Evolutionary conservation across 2,113 vertebrate genomes (phyloP).

Genomic region (Embiotoca jacksoni): DNA sequence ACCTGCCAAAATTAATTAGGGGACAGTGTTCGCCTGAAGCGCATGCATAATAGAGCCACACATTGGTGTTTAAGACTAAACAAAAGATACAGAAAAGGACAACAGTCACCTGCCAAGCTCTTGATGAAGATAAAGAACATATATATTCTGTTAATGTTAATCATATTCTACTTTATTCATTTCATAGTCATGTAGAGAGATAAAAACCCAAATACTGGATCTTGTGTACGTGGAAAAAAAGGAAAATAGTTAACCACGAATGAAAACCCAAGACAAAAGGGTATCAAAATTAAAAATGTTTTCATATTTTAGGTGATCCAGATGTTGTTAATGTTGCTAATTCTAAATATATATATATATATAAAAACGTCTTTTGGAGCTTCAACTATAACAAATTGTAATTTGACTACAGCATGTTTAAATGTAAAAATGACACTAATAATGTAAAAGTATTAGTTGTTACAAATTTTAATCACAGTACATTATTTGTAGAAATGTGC

Average conservation of each 20-base stretch:
- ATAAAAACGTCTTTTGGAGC: neutral
- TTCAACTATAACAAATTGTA: neutral
- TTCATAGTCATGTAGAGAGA: neutral
- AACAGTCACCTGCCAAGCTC: neutral
- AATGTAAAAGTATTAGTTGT: too few species aligned
- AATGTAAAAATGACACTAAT: neutral
- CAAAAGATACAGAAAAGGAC: neutral
- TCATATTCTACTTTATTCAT: neutral
- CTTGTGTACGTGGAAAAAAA: neutral
- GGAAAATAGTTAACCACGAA: neutral
- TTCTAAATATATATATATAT: neutral
- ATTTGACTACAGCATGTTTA: neutral
- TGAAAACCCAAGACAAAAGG: neutral
- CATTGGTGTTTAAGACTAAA: neutral
- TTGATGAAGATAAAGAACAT: neutral
- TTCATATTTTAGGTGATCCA: neutral
- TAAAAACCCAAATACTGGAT: too few species aligned
- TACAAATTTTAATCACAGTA: too few species aligned
- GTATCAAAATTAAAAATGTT: neutral
- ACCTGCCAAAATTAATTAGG: conserved; percentile 33
- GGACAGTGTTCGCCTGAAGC: conserved; percentile 5
- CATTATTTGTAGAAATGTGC: too few species aligned
- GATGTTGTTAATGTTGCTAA: neutral
- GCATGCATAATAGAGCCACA: neutral
- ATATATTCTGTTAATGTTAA: neutral